phyloP scores from a whole-genome alignment of 2,797 vertebrate genomes.

The Amphiprion clarkii region DNA sequence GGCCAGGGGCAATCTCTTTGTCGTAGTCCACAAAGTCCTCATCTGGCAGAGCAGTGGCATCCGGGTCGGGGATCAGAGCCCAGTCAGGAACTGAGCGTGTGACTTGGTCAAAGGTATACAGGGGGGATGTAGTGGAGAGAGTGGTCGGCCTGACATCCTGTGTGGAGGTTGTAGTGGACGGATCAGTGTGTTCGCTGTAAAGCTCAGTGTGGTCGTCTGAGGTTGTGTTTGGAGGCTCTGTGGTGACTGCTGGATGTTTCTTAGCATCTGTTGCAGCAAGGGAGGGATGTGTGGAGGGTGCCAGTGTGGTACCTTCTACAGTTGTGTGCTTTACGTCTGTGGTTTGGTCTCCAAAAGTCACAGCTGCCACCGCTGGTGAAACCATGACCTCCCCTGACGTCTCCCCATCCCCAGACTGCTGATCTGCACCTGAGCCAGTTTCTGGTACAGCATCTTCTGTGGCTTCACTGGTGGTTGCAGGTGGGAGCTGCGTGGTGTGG shows the following conservation, averaged over 20 bases:
- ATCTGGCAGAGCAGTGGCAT: conserved; percentile 37
- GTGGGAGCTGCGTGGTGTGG: conserved; percentile 18
- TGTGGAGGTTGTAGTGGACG: not conserved
- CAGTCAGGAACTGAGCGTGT: conserved; percentile 47
- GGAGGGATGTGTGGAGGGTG: not conserved
- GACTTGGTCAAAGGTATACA: conserved; percentile 46
- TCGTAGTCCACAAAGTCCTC: conserved; percentile 48
- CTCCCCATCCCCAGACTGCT: conserved; percentile 37
- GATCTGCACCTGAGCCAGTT: conserved; percentile 46
- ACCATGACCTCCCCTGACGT: conserved; percentile 39
- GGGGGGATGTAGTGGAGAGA: conserved; percentile 11
- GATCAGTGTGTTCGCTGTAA: not conserved
- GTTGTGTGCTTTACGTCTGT: not conserved
- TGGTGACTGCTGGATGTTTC: not conserved
- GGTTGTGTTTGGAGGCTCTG: not conserved
- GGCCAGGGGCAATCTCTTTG: not conserved
- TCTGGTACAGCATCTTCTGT: conserved; percentile 17
- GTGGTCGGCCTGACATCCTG: not conserved
- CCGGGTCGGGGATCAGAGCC: conserved; percentile 50
- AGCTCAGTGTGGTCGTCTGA: not conserved
- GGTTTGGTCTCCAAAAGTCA: conserved; percentile 27
- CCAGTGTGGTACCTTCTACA: not conserved
- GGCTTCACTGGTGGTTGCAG: not conserved
- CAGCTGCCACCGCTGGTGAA: conserved; percentile 35
- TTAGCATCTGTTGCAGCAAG: not conserved